phyloP scores from a whole-genome alignment of 1,140 invertebrate genomes.

The Zaprionus vittiger region DNA sequence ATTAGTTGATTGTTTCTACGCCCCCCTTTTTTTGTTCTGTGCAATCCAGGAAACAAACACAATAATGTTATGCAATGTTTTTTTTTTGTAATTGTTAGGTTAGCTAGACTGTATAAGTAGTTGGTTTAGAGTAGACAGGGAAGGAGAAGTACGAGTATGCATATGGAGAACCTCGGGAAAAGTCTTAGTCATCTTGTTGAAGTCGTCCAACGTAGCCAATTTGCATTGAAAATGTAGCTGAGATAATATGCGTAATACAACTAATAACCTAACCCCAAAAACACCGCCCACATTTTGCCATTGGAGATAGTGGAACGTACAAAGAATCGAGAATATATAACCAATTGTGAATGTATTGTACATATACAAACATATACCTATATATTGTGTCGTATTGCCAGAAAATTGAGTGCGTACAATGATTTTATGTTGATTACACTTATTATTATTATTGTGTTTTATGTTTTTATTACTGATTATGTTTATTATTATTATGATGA shows the following conservation, averaged over 20 bases:
- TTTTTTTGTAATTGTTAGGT: constrained; percentile 6
- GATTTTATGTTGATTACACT: constrained; percentile 59
- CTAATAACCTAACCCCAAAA: constrained; percentile 11
- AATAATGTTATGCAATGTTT: constrained; percentile 32
- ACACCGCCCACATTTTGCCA: constrained; percentile 37
- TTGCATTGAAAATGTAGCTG: constrained; percentile 57
- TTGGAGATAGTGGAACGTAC: constrained; percentile 29
- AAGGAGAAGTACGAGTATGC: neutral
- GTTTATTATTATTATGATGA: constrained; percentile 44
- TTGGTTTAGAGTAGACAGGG: constrained; percentile 27
- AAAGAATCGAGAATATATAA: constrained; percentile 4
- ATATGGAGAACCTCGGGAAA: neutral
- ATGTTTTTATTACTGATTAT: constrained; percentile 63
- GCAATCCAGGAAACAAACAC: constrained; percentile 24
- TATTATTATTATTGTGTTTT: constrained; percentile 48
- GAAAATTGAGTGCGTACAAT: constrained; percentile 33
- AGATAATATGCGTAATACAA: constrained; percentile 4
- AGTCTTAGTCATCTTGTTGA: constrained; percentile 34
- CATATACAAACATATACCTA: neutral
- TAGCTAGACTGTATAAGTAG: constrained; percentile 29
- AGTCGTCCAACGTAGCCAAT: constrained; percentile 58
- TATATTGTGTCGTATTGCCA: constrained; percentile 30
- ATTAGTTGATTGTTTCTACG: neutral
- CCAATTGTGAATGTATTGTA: constrained; percentile 40
- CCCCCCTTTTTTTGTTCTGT: constrained; percentile 20